Evolutionary conservation across 2,888 invertebrate genomes (phyloP), one percentile per base, ranked within the genome.

Genomic region (Hyposoter dolosus): DNA sequence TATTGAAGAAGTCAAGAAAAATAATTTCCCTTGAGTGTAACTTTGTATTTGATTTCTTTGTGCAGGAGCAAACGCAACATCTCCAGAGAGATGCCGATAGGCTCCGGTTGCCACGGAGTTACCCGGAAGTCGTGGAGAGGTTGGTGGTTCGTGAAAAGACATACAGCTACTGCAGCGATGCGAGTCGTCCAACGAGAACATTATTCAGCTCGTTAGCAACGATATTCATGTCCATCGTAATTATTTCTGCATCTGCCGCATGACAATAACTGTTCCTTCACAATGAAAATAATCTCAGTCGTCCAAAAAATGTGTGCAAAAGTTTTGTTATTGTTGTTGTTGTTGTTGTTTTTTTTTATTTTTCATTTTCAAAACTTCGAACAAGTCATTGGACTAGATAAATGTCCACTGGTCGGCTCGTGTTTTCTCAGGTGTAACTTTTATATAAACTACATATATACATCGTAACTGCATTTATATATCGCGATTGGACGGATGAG

Each of bases 51-150:
- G 5, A 12, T 17, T 76, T 32, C 7, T 76, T 65, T 47, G 2
- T 86, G 40, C 84, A 92, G 92, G 88, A 88, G 28, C 86, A 82
- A 76, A 89, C 92, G 12, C 90, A 90, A 43, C 87, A 88, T 76
- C 78, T 92, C 35, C 89, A 92, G 68, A 75, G 79, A 10, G 84
- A 91, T 7, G 77, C 86, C 40, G 76, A 69, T 68, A 77, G 86
- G 28, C 72, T 89, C 23, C 80, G 81, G 19, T 82, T 87, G 40
- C 85, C 85, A 19, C 66, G 65, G 60, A 89, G 66, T 85, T 92
- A 92, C 50, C 71, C 72, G 0, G 83, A 88, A 1, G 87, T 92
- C 15, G 68, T 92, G 4, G 82, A 91, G 19, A 63, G 81, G 17
- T 63, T 85, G 87, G 89, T 68, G 86, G 74, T 83, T 78, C 83